Percentiles rank a stretch among this genome's conserved stretches.
Conservation (phyloP, 2,113 vertebrate genomes). For the Phocoena sinus region DNA sequence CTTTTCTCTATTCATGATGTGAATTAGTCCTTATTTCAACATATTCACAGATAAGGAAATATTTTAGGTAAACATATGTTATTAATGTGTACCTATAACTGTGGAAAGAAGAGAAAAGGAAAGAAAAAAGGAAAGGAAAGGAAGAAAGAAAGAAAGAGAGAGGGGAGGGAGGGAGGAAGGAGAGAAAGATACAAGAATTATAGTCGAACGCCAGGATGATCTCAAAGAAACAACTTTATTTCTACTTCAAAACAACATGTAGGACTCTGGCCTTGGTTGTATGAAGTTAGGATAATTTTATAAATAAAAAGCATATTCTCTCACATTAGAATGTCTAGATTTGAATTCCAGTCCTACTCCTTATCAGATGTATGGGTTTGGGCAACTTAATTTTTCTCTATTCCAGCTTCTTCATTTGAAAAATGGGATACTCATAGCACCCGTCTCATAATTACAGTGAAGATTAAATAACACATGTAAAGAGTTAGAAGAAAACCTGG, state of each 20-base stretch:
- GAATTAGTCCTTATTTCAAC: slow-evolving; percentile 4
- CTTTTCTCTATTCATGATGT: not conserved
- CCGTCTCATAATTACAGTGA: not conserved
- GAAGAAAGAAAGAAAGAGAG: not conserved
- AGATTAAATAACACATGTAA: not conserved
- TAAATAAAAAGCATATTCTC: not conserved
- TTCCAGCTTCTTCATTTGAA: not conserved
- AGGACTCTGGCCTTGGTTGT: not conserved
- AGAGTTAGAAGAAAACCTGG: not conserved
- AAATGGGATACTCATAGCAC: not conserved
- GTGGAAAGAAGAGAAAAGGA: not conserved
- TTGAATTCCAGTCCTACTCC: not conserved
- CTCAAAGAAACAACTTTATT: not conserved
- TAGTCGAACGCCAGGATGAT: not conserved
- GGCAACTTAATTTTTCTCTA: slow-evolving; percentile 3
- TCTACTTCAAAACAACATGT: not conserved
- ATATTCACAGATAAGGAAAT: not conserved
- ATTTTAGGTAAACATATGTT: not conserved
- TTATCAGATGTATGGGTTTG: not conserved
- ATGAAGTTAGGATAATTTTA: not conserved
- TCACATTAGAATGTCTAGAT: not conserved
- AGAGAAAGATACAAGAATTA: not conserved
- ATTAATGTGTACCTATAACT: not conserved
- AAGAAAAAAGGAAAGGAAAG: fast-evolving
- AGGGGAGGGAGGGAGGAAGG: not conserved